These are phyloP conservation scores for Astatotilapia flaviijosephi DNA, from an alignment of 2,113 vertebrate genomes.

Conservation along the genomic window DNA sequence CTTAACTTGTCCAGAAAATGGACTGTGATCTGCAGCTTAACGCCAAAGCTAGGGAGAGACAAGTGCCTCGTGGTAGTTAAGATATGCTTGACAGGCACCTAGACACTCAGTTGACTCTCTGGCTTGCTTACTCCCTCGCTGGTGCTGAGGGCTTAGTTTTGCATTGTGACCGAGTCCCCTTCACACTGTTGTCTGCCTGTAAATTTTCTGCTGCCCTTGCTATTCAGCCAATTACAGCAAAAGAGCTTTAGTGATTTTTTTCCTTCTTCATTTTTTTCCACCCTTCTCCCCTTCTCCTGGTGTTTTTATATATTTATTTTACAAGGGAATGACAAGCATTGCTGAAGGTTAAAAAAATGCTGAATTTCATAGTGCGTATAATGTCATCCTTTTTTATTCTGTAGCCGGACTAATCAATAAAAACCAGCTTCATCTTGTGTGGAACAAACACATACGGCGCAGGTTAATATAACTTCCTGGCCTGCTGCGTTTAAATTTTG, in stretches of 20 bases:
- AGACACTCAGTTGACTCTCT: slow-evolving; percentile 1
- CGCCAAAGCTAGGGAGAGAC: slow-evolving; percentile 45
- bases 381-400: slow-evolving; percentile 61
- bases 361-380: slow-evolving; percentile 71
- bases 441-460: slow-evolving; percentile 38
- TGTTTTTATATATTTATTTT: slow-evolving; percentile 74
- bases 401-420: slow-evolving; percentile 63
- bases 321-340: slow-evolving; percentile 71
- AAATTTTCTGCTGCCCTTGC: slow-evolving; percentile 83
- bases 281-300: slow-evolving; percentile 31
- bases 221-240: slow-evolving; percentile 81
- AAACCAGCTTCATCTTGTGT: slow-evolving; percentile 51
- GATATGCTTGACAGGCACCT: slow-evolving; percentile 52
- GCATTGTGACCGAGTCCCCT: slow-evolving; percentile 78
- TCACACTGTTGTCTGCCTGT: slow-evolving; percentile 79
- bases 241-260: slow-evolving; percentile 79
- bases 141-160: slow-evolving; percentile 63
- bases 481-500: slow-evolving; percentile 31
- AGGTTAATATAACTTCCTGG: slow-evolving; percentile 25
- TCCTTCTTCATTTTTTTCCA: not conserved
- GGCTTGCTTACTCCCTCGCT: slow-evolving; percentile 43
- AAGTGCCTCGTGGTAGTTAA: slow-evolving; percentile 54
- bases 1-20: slow-evolving; percentile 72
- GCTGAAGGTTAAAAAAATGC: slow-evolving; percentile 76
- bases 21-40: slow-evolving; percentile 70